Conservation (phyloP, 1,140 invertebrate species). For the Megalonaias nervosa region DNA sequence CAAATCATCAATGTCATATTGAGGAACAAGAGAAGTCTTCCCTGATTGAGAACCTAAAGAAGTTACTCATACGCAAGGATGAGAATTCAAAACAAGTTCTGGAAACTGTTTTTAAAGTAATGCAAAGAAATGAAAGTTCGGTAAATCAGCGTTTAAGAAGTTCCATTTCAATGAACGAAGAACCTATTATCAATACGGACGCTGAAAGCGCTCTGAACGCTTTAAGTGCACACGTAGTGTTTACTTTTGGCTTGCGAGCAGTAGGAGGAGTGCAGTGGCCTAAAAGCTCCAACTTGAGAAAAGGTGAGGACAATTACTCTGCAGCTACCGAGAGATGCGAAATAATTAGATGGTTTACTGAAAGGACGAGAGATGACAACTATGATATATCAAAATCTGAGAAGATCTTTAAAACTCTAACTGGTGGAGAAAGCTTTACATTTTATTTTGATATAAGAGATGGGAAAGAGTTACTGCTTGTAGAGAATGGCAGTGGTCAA, state of each 20-base stretch:
- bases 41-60: no score
- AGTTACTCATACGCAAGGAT: rapidly evolving
- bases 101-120: no score
- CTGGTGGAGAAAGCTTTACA: background rate
- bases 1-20: no score
- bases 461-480: background rate
- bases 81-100: no score
- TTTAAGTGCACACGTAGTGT: background rate
- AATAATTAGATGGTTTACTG: conserved; percentile 9
- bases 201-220: conserved; percentile 3
- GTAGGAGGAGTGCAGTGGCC: conserved; percentile 23
- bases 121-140: no score
- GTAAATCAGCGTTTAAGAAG: no score
- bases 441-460: background rate
- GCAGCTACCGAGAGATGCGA: conserved; percentile 5
- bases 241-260: conserved; percentile 3
- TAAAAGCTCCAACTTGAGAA: background rate
- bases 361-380: background rate
- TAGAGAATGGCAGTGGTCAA: background rate
- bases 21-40: no score
- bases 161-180: background rate
- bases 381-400: background rate
- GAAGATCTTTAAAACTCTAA: background rate
- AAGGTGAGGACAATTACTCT: conserved; percentile 12
- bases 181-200: background rate